Evolutionary conservation across 2,113 vertebrate species (phyloP), one percentile per base, ranked within the genome.

Genomic region (Brachirus orientalis): DNA sequence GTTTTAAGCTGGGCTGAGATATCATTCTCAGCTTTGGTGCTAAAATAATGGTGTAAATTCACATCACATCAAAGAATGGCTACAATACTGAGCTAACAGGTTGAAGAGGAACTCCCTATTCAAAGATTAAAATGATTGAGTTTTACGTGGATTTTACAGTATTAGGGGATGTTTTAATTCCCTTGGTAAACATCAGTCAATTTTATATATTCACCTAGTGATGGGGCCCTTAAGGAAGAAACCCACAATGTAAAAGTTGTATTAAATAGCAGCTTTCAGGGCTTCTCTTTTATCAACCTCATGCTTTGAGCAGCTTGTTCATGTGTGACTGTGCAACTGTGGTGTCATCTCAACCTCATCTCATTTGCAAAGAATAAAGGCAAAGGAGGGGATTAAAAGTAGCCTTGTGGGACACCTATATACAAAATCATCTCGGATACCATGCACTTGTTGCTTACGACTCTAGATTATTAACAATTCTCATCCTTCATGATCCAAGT

Each of bases 391-490:
- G 59, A 53, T 61, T 28, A 41, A 69, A 75, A 66, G 28, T 16
- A 28, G 7, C 50, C 41, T 51, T 60, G 52, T 47, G 61, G 62
- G 61, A 74, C 70, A 72, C 62, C 47, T 69, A 28, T 19, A 57
- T 55, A 58, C 57, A 63, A 68, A 72, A 69, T 62, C 48, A 50
- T 57, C 53, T 59, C 17, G n/a, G n/a, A n/a, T n/a, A n/a, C n/a
- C n/a, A n/a, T n/a, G n/a, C n/a, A n/a, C n/a, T n/a, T n/a, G n/a
- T n/a, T n/a, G n/a, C n/a, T n/a, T n/a, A n/a, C n/a, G n/a, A n/a
- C n/a, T n/a, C n/a, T n/a, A n/a, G n/a, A n/a, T n/a, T n/a, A n/a
- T n/a, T n/a, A n/a, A n/a, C n/a, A n/a, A n/a, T n/a, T n/a, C n/a
- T n/a, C n/a, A n/a, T n/a, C n/a, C n/a, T n/a, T n/a, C n/a, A n/a